Percentiles rank a stretch among this genome's conserved stretches.
phyloP scores from a whole-genome alignment of 2,797 vertebrate genomes.

The Sebastiscus tertius region DNA sequence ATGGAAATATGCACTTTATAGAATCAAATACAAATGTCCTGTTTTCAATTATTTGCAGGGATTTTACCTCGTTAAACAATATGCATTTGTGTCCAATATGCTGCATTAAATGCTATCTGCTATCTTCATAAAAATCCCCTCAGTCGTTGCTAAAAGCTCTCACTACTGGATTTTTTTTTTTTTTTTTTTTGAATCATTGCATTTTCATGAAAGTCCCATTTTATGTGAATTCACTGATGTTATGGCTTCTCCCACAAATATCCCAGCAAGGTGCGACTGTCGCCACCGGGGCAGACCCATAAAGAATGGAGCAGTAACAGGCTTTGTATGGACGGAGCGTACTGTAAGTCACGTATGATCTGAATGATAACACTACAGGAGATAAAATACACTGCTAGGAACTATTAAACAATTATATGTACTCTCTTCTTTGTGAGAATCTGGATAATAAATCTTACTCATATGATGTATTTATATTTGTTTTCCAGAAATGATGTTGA shows the following conservation, averaged over 20 bases:
- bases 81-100: not conserved
- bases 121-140: not conserved
- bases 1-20: not conserved
- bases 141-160: constrained; percentile 37
- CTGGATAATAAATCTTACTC: not conserved
- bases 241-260: constrained; percentile 72
- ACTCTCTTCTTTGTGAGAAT: constrained; percentile 40
- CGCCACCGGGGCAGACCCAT: constrained; percentile 68
- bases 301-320: constrained; percentile 66
- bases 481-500: not conserved
- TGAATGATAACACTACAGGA: constrained; percentile 59
- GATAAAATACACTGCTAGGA: constrained; percentile 38
- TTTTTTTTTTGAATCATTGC: constrained; percentile 62
- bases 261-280: constrained; percentile 70
- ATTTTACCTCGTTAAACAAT: not conserved
- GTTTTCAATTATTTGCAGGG: not conserved
- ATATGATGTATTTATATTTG: not conserved
- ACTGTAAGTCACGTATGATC: constrained; percentile 21
- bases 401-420: constrained; percentile 52
- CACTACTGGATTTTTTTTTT: constrained; percentile 48
- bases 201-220: constrained; percentile 76
- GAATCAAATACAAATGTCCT: constrained; percentile 18
- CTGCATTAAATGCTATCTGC: not conserved
- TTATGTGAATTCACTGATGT: constrained; percentile 72
- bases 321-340: constrained; percentile 26